Evolutionary conservation across 2,888 invertebrate species (phyloP).

Genomic region (Hartigia nigra): DNA sequence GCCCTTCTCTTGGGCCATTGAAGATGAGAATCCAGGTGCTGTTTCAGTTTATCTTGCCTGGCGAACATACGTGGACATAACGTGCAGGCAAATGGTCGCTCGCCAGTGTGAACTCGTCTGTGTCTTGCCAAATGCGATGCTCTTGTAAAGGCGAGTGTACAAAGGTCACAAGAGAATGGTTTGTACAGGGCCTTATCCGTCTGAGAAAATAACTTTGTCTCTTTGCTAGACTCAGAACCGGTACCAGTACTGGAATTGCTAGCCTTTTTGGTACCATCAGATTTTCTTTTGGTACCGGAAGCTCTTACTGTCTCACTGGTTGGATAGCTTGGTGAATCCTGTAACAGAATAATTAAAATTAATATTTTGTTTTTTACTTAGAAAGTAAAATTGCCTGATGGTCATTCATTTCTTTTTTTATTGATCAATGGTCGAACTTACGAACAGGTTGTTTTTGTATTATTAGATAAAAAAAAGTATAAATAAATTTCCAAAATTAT

Average conservation of each 20-base stretch:
- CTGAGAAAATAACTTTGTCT: constrained; percentile 27
- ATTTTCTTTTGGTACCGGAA: constrained; percentile 15
- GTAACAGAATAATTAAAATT: neutral
- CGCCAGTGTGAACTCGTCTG: constrained; percentile 78
- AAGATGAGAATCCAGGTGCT: constrained; percentile 67
- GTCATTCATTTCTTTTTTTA: neutral
- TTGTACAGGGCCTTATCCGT: constrained; percentile 55
- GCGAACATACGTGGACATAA: constrained; percentile 79
- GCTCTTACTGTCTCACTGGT: constrained; percentile 31
- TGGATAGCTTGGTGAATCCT: constrained; percentile 41
- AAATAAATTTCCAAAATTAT: neutral
- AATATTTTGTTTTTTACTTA: neutral
- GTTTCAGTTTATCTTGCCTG: constrained; percentile 78
- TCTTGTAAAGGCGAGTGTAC: constrained; percentile 70
- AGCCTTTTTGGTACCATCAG: constrained; percentile 15
- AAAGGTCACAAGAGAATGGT: constrained; percentile 60
- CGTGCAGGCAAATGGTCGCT: constrained; percentile 76
- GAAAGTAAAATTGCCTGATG: neutral
- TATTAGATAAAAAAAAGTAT: neutral
- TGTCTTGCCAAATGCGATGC: constrained; percentile 78
- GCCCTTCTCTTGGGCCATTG: constrained; percentile 54
- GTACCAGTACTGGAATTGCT: neutral
- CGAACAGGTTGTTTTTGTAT: neutral
- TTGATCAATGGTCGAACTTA: neutral
- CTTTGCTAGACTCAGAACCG: constrained; percentile 21